Evolutionary conservation across 2,888 invertebrate species (phyloP), one percentile per base, ranked within the genome.

Genomic region (Cheilosia vulpina): DNA sequence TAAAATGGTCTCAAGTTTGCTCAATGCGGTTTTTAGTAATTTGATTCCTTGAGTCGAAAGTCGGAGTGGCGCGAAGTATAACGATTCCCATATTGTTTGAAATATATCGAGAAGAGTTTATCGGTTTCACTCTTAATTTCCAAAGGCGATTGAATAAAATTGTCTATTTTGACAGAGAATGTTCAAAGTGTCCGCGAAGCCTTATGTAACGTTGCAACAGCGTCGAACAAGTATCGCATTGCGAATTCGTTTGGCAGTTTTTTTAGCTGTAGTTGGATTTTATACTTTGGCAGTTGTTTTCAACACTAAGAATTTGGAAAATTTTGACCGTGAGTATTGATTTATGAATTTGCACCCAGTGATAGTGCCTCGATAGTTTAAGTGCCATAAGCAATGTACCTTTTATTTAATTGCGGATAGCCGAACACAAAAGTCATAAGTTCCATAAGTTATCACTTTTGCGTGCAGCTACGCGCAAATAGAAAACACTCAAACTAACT

Each of bases 201-300:
- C 77, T 41, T 24, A 47, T 17, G 38, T 68, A 68, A 62, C 78
- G 62, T 78, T 78, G 62, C 72, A 68, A 50, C 47, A 73, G 62
- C 78, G 78, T 73, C 66, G 55, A 57, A 78, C 50, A 15, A 38
- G 21, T 60, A 62, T 78, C 17, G 78, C 83, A 52, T 43, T 83
- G 41, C 50, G 63, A 13, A 68, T 83, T 19, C 83, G 83, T 21
- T 50, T 83, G 21, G 62, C 47, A 11, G 43, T 83, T 17, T 68
- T 83, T 9, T 47, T 83, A 19, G 31, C 50, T 9, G 66, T 78
- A 27, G 62, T 83, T 68, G 78, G 78, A 55, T n/a, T 78, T 57
- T 83, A 68, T 65, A 19, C 38, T 17, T 27, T 73, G 13, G 52
- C 50, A 50, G 34, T 62, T 24, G 17, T 68, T 2, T 47, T 68